Evolutionary conservation across 2,113 vertebrate genomes (phyloP).

Genomic region (Eudorcas thomsonii): DNA sequence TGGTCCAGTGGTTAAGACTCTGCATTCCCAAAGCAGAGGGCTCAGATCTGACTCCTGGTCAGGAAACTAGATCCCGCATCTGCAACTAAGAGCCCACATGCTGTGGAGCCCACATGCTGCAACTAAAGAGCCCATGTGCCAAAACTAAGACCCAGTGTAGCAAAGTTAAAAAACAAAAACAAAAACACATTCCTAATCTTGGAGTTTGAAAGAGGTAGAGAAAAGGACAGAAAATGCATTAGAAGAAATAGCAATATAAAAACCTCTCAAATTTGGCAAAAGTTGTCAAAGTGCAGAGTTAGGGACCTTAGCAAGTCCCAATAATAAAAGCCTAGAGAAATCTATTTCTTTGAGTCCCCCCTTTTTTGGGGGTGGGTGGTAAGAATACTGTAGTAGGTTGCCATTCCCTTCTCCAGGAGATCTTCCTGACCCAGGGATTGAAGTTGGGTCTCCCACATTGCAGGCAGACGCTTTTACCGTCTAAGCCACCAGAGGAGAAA

Average conservation of each 20-base stretch:
- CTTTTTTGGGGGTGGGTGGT: fast-evolving
- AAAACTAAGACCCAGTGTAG: background rate
- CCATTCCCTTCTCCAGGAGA: no score
- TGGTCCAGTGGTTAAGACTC: background rate
- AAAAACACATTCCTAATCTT: background rate
- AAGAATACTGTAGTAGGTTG: no score
- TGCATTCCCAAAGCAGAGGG: background rate
- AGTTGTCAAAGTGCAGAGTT: background rate
- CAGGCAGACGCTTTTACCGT: no score
- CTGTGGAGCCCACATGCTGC: background rate
- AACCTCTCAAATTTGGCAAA: background rate
- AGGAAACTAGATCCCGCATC: background rate
- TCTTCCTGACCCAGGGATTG: no score
- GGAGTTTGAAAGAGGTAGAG: background rate
- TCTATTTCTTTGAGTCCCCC: background rate
- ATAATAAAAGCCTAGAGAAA: background rate
- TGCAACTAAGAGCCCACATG: background rate
- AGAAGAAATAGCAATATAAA: background rate
- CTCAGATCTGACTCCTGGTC: background rate
- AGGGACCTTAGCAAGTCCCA: background rate
- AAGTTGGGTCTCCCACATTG: no score
- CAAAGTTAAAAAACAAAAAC: background rate
- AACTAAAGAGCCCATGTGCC: background rate
- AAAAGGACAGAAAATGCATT: background rate
- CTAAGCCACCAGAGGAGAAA: no score